Base-by-base conservation (phyloP, 2,113 vertebrate species). In the Eulacestoma nigropectus region DNA sequence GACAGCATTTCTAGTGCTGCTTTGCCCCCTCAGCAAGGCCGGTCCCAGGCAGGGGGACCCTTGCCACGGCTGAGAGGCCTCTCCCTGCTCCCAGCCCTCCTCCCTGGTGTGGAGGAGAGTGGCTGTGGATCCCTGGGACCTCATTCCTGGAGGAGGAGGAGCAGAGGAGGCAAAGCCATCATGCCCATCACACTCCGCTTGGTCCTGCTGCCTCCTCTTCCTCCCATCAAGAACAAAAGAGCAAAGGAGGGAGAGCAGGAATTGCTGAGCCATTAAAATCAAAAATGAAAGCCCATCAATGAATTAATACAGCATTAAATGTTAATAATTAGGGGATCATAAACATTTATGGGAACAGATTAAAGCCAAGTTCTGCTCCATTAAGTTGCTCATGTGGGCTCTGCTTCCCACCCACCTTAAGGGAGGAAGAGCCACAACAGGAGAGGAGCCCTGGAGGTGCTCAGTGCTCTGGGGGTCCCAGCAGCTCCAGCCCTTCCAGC, bases 291-390 rank as follows among this genome's bases (percentile, higher is more conserved):
- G 69, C 86, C 81, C 94, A 93, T 94, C 92, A 84, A 81, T 81
- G 93, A 93, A 96, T 96, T 96, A 95, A 95, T 94, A 94, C 17
- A 23, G 63, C 95, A 96, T 95, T 96, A 95, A 94, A 96, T 85
- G 96, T 94, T 97, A 95, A 96, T 97, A 96, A 97, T 96, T 93
- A 96, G 85, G 83, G 53, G 49, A 87, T 73, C 87, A 39, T 94
- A 95, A 96, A 92, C 90, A 67, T 96, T 97, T 96, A 96, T 92
- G 95, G 90, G 88, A 96, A 56, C 70, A 95, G 92, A 94, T 96
- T 96, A 97, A 94, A 96, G 91, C 63, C 88, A 41, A 75, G 95
- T 93, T 96, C 92, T 94, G 92, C 96, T 95, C 93, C 95, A 94
- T 96, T 95, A 96, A 93, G 26, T 56, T 20, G 68, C 63, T 90